Evolutionary conservation across 1,140 invertebrate species (phyloP).

Genomic region (Manduca sexta): DNA sequence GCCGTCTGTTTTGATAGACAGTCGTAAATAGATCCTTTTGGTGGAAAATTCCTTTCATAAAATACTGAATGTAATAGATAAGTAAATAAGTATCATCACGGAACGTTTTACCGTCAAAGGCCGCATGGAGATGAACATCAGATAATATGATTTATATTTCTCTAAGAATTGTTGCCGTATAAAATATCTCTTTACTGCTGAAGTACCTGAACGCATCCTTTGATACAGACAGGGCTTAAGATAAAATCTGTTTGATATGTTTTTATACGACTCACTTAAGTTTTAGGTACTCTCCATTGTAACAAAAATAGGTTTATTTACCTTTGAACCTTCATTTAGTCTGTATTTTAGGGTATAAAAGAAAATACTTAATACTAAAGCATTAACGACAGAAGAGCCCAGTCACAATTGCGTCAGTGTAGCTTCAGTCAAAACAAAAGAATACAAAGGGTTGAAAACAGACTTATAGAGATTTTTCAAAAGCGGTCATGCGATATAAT

Average conservation of each 20-base stretch:
- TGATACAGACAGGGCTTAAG: neutral
- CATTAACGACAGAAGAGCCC: no score
- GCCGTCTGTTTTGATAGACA: conserved; percentile 28
- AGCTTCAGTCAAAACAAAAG: no score
- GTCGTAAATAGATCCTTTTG: conserved; percentile 34
- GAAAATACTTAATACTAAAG: no score
- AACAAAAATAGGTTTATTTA: no score
- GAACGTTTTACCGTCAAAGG: conserved; percentile 30
- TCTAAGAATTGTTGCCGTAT: conserved; percentile 11
- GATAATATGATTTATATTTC: conserved; percentile 27
- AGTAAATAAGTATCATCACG: conserved; percentile 31
- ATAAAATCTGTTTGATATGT: conserved; percentile 1
- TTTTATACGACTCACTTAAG: no score
- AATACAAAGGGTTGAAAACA: no score
- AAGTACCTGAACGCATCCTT: neutral
- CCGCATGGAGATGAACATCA: conserved; percentile 23
- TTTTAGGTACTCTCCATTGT: no score
- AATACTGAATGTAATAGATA: conserved; percentile 19
- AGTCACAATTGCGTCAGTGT: no score
- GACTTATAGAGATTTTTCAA: no score
- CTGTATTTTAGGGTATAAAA: no score
- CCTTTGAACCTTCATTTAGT: no score
- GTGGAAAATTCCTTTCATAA: conserved; percentile 29
- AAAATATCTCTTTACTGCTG: neutral
- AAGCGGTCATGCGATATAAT: no score